A percentile compares a stretch with the other conserved stretches of the same genome.
Conservation (phyloP, 2,113 vertebrate species). For the Tachycineta bicolor region DNA sequence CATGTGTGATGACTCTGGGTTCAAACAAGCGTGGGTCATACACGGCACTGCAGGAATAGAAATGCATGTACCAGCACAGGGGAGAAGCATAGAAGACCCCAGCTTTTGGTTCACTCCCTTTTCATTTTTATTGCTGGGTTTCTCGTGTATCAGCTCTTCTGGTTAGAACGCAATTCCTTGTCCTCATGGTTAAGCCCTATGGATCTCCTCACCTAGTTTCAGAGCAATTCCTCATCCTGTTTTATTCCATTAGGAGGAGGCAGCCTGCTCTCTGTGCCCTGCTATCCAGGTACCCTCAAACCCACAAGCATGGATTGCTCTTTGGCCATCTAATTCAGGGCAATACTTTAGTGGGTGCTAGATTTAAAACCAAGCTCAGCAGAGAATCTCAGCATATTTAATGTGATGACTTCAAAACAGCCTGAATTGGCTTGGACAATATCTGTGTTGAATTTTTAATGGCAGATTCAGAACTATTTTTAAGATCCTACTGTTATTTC, state of each 20-base stretch:
- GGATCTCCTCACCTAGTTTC: not conserved
- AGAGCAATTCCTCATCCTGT: not conserved
- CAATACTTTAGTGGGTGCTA: not conserved
- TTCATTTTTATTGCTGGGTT: not conserved
- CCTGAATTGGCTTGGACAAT: not conserved
- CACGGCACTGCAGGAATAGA: not conserved
- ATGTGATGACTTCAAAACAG: not conserved
- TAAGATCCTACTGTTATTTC: slow-evolving; percentile 37
- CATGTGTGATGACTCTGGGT: not conserved
- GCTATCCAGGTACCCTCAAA: not conserved
- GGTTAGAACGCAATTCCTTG: not conserved
- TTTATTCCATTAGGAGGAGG: not conserved
- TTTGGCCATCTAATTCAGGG: not conserved
- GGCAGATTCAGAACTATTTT: slow-evolving; percentile 45
- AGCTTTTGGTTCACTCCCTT: not conserved
- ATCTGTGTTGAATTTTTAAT: slow-evolving; percentile 57
- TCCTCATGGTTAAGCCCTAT: rapidly evolving
- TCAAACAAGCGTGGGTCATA: not conserved
- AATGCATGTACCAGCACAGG: rapidly evolving
- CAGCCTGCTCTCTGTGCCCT: not conserved
- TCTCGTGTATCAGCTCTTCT: not conserved
- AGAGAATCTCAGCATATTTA: not conserved
- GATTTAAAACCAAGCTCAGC: not conserved
- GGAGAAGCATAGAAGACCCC: not conserved
- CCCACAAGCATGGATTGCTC: rapidly evolving